These are phyloP conservation scores for Potorous gilbertii DNA, from an alignment of 2,797 vertebrate genomes.

Conservation along the genomic window DNA sequence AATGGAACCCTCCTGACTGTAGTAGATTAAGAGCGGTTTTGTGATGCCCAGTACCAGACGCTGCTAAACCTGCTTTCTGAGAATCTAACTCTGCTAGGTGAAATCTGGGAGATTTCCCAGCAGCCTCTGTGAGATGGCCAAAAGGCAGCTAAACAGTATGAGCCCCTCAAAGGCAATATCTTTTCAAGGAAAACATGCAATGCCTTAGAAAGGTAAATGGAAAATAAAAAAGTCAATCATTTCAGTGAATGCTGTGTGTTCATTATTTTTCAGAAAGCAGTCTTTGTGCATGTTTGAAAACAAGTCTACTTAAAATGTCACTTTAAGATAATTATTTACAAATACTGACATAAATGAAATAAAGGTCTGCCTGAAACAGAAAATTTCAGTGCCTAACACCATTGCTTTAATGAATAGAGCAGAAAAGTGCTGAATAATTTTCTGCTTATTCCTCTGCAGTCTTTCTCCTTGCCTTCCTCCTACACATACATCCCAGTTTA, in stretches of 20 bases:
- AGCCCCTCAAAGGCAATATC: not conserved
- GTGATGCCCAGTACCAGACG: constrained; percentile 18
- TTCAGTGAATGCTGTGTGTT: constrained; percentile 52
- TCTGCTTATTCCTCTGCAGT: constrained; percentile 72
- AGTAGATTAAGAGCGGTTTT: constrained; percentile 2
- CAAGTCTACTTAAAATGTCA: constrained; percentile 80
- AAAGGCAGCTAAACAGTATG: not conserved
- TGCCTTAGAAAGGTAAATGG: constrained; percentile 54
- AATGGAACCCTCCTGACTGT: not conserved
- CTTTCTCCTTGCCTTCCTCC: constrained; percentile 41
- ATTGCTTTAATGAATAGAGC: constrained; percentile 74
- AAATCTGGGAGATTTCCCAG: not conserved
- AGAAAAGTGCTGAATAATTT: constrained; percentile 76
- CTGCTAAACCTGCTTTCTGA: constrained; percentile 37
- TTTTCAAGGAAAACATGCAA: not conserved
- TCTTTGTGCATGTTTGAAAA: constrained; percentile 76
- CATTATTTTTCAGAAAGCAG: constrained; percentile 65
- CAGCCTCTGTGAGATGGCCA: not conserved
- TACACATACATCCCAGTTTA: constrained; percentile 45
- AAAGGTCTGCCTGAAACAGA: constrained; percentile 72
- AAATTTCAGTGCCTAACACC: constrained; percentile 67
- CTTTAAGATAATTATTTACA: constrained; percentile 83
- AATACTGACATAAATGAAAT: constrained; percentile 78
- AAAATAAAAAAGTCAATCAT: constrained; percentile 63
- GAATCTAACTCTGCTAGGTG: constrained; percentile 29